Conservation (phyloP, 92 coral and sea anemone species). For the Palythoa caribaeorum region DNA sequence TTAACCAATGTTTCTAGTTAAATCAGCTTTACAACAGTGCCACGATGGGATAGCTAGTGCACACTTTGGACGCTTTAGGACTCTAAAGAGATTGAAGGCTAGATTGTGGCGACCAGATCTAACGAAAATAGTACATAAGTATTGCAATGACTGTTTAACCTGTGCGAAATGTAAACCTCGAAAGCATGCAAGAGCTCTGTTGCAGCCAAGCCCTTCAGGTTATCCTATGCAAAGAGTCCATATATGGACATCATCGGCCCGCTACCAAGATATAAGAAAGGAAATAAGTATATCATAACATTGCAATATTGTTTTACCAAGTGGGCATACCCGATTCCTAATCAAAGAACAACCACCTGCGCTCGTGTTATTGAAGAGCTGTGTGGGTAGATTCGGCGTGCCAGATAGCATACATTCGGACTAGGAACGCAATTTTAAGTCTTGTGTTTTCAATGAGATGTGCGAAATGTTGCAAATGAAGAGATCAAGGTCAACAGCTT, state of each 20-base stretch:
- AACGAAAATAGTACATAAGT: conserved; percentile 38
- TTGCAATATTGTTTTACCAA: conserved; percentile 55
- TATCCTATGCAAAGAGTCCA: conserved; percentile 66
- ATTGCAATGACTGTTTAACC: too few relatives aligned
- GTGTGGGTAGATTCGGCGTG: conserved; percentile 53
- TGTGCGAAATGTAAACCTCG: too few relatives aligned
- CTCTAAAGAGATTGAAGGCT: conserved; percentile 50
- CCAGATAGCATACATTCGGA: too few relatives aligned
- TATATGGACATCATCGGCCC: conserved; percentile 71
- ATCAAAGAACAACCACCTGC: conserved; percentile 54
- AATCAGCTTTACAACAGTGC: conserved; percentile 30
- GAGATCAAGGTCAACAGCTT: too few relatives aligned
- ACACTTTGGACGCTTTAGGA: conserved; percentile 55
- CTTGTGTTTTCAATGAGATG: conserved; percentile 60
- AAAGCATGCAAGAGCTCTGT: conserved; percentile 51
- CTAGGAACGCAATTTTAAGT: conserved; percentile 65
- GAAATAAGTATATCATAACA: too few relatives aligned
- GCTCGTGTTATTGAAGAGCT: background rate
- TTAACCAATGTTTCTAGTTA: conserved; percentile 11
- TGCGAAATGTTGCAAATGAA: conserved; percentile 56
- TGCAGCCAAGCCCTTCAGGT: conserved; percentile 55
- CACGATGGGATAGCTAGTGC: conserved; percentile 50
- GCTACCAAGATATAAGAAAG: conserved; percentile 46
- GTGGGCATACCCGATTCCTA: conserved; percentile 61
- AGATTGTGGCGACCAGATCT: conserved; percentile 47